Conservation (phyloP, 2,113 vertebrate species). For the Trinectes maculatus region DNA sequence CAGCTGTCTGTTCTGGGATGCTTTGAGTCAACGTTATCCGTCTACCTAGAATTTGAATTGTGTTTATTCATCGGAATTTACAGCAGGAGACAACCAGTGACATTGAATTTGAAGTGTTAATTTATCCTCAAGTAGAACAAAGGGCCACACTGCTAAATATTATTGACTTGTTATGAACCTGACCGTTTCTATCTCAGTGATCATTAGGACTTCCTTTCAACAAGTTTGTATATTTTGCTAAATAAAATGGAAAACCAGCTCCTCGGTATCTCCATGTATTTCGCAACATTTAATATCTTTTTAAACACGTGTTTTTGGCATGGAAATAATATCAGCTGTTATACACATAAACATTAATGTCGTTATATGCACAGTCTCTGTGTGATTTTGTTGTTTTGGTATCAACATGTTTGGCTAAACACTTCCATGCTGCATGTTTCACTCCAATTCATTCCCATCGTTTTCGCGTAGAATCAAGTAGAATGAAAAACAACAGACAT, state of each 20-base stretch:
- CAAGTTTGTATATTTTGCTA: not conserved
- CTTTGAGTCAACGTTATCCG: conserved; percentile 30
- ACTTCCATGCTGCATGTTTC: not conserved
- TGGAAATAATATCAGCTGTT: too few relatives aligned
- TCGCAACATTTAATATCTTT: too few relatives aligned
- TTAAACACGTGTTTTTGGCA: too few relatives aligned
- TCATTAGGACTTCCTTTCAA: not conserved
- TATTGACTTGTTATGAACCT: not conserved
- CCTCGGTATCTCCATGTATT: not conserved
- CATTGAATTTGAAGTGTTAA: not conserved
- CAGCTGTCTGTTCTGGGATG: conserved; percentile 57
- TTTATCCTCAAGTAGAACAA: not conserved
- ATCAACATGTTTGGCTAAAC: not conserved
- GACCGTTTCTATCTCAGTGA: not conserved
- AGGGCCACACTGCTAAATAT: not conserved
- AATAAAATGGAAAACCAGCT: not conserved
- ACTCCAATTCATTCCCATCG: too few relatives aligned
- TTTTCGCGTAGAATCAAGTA: too few relatives aligned
- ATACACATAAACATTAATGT: not conserved
- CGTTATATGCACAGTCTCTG: not conserved
- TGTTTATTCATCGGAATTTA: conserved; percentile 15
- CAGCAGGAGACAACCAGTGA: not conserved
- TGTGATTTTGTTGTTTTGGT: not conserved
- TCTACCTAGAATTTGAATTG: conserved; percentile 27
- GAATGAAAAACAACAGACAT: not conserved